phyloP scores from a whole-genome alignment of 2,888 invertebrate genomes.

The Melipona beecheii region DNA sequence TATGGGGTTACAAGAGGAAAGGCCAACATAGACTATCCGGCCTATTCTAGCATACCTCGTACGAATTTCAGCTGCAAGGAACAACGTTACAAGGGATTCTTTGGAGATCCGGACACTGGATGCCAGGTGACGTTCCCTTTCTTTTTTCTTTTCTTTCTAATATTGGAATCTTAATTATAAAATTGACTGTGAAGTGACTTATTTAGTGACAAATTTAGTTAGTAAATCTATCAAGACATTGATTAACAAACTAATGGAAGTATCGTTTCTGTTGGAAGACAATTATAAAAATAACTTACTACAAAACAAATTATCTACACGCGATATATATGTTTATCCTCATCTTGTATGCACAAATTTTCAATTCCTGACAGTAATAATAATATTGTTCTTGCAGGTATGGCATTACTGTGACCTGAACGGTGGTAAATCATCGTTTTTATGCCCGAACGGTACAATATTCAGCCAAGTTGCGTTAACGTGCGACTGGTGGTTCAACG shows the following conservation, averaged over 20 bases:
- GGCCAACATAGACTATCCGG: slow-evolving; percentile 93
- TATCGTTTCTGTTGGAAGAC: neutral
- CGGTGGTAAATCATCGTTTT: slow-evolving; percentile 94
- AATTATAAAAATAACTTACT: neutral
- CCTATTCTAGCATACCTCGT: slow-evolving; percentile 89
- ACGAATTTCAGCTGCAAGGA: slow-evolving; percentile 93
- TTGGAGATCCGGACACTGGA: slow-evolving; percentile 93
- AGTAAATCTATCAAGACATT: neutral
- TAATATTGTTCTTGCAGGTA: slow-evolving; percentile 86
- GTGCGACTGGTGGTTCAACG: slow-evolving; percentile 97
- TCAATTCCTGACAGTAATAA: slow-evolving; percentile 30
- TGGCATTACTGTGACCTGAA: slow-evolving; percentile 97
- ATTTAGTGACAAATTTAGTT: neutral
- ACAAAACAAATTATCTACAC: neutral
- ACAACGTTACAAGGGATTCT: slow-evolving; percentile 95
- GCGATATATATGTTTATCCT: neutral
- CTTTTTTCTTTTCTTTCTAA: neutral
- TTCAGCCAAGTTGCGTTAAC: slow-evolving; percentile 95
- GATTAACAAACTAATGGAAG: neutral
- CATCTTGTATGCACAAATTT: too few relatives aligned
- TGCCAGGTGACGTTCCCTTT: slow-evolving; percentile 89
- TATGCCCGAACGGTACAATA: slow-evolving; percentile 95
- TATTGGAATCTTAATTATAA: neutral
- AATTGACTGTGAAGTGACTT: neutral
- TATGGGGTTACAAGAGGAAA: slow-evolving; percentile 84